Evolutionary conservation across 2,113 vertebrate genomes (phyloP).

Genomic region (Lophura nycthemera): DNA sequence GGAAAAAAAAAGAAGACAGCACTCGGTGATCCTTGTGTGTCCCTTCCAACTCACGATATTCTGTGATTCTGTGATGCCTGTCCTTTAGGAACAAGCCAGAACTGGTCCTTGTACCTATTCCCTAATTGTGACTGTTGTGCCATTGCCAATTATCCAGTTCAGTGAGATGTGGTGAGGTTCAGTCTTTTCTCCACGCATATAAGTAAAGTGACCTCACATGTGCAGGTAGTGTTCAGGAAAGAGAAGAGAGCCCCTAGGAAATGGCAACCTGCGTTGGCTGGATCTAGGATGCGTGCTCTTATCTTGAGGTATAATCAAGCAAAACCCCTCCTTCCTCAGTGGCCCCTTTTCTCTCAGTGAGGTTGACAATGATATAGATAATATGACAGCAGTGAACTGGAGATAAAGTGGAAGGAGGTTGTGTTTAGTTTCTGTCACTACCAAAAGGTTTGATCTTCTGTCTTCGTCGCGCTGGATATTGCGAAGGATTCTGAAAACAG

Average conservation of each 20-base stretch:
- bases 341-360: not conserved
- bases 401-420: not conserved
- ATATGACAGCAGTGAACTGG: not conserved
- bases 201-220: not conserved
- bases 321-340: not conserved
- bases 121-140: not conserved
- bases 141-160: not conserved
- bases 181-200: not conserved
- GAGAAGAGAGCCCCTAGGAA: not conserved
- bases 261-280: not conserved
- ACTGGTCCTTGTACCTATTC: not conserved
- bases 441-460: not conserved
- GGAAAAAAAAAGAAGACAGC: accelerated
- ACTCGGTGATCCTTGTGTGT: too few species aligned
- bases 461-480: not conserved
- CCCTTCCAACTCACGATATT: too few species aligned
- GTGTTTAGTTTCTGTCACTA: not conserved
- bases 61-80: too few species aligned
- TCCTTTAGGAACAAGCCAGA: not conserved
- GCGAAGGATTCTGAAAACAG: not conserved
- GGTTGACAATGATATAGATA: not conserved
- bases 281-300: not conserved
- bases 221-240: not conserved
- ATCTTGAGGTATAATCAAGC: not conserved
- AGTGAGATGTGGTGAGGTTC: not conserved